Evolutionary conservation across 1,140 invertebrate species (phyloP), one percentile per base, ranked within the genome.

Genomic region (Papilio dardanus): DNA sequence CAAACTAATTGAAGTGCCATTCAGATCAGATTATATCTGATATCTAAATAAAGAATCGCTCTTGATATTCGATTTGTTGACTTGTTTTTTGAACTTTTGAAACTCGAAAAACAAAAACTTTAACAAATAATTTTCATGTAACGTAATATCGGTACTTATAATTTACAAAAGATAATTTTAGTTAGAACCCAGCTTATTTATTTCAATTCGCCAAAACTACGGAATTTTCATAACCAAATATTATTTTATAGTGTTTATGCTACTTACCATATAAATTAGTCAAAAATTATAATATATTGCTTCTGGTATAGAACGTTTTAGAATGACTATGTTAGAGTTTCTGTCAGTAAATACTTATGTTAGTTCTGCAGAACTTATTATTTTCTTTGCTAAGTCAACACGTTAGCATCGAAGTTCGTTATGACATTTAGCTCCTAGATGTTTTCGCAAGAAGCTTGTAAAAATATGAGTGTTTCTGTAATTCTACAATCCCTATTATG

Each of bases 1-100:
- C 24, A 30, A 28, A 62, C 21, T 62, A 62, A 62, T 62, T 62
- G 54, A 62, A 62, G 54, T 58, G 54, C 24, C 54, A 58, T 58
- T 58, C 54, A 58, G 54, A 58, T 8, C 10, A 58, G 54, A 58
- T 58, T 28, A 58, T 58, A 58, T 58, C 54, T 58, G 54, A 28
- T 58, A 58, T 58, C 54, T 58, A 58, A 58, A 28, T 58, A 24
- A 58, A 58, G 24, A 28, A 58, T 58, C 54, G 54, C 54, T 58
- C 24, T 58, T 28, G 21, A 28, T 58, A 58, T 58, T 28, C 28
- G 46, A 50, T 50, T 50, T 21, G 46, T 50, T 19, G 54, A 24
- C 50, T 28, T 58, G 54, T 12, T 58, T 58, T 58, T 58, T 8
- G 4, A 14, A 58, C 7, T 58, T 58, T 28, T 28, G 14, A 28